phyloP scores from a whole-genome alignment of 2,113 vertebrate species.

The Callaeas wilsoni region DNA sequence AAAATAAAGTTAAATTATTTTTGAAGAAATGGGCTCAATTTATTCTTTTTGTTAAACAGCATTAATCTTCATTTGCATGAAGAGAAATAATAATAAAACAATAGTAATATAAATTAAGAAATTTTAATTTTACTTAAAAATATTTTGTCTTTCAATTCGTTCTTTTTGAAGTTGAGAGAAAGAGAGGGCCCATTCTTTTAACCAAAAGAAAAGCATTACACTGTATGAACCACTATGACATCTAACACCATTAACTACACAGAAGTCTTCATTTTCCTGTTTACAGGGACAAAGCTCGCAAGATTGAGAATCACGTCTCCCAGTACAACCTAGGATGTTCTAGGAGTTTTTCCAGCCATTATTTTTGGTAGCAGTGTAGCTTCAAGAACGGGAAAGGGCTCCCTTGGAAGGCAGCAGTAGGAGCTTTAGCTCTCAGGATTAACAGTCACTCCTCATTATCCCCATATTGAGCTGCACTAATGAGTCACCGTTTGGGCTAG shows the following conservation, averaged over 20 bases:
- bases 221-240: background rate
- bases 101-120: background rate
- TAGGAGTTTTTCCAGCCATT: background rate
- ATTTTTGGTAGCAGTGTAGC: accelerated
- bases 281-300: background rate
- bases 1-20: background rate
- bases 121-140: background rate
- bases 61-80: background rate
- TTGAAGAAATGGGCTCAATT: background rate
- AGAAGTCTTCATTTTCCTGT: background rate
- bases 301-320: background rate
- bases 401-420: background rate
- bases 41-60: background rate
- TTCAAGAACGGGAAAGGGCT: background rate
- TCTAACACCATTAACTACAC: background rate
- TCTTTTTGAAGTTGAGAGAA: background rate
- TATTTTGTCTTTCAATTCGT: background rate
- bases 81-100: background rate
- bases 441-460: background rate
- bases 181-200: background rate
- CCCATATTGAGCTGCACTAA: background rate
- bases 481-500: background rate
- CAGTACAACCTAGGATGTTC: background rate
- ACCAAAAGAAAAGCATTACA: background rate
- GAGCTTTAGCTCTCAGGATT: background rate